Evolutionary conservation across 2,113 vertebrate species (phyloP), one percentile per base, ranked within the genome.

Genomic region (Sander vitreus): DNA sequence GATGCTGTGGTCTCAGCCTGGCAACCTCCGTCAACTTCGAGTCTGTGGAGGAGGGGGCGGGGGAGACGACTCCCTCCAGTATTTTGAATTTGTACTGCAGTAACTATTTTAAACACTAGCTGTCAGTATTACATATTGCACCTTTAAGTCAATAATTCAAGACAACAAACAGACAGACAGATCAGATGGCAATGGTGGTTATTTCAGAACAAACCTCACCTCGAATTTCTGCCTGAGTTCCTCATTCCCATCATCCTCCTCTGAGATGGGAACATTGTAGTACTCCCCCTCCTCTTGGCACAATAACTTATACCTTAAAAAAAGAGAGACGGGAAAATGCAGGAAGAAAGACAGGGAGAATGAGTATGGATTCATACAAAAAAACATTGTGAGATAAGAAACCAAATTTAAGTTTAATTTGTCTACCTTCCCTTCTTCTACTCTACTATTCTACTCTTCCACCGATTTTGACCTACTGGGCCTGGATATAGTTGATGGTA

Each of bases 221-320:
- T 99, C 97, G 87, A 99, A 99, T 87, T 99, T 99, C 95, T 97
- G 96, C 76, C 97, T 93, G 66, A 99, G 96, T 72, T 99, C 98
- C 76, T 94, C 83, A 45, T 99, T 97, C 11, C 96, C 97, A 59
- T 97, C 97, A 8, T 96, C 96, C 57, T 97, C 98, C 87, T 98
- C 98, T 7, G 98, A 97, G 85, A 99, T 99, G 72, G 98, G 98
- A 39, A 99, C 98, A 0, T 97, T 99, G 89, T 99, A 99, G 93
- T 99, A 99, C 92, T 99, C 98, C 0, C 98, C 98, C 85, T 99
- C 98, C 81, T 99, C 98, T 81, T 98, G 96, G 86, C 98, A 99
- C 87, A 99, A 90, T 89, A 99, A 71, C 80, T 99, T 99, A 92
- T 97, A 99, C 98, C 98, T 99, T 90, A 12, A 76, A 71, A 76